Evolutionary conservation across 2,113 vertebrate genomes (phyloP).

Genomic region (Phaethornis superciliosus): DNA sequence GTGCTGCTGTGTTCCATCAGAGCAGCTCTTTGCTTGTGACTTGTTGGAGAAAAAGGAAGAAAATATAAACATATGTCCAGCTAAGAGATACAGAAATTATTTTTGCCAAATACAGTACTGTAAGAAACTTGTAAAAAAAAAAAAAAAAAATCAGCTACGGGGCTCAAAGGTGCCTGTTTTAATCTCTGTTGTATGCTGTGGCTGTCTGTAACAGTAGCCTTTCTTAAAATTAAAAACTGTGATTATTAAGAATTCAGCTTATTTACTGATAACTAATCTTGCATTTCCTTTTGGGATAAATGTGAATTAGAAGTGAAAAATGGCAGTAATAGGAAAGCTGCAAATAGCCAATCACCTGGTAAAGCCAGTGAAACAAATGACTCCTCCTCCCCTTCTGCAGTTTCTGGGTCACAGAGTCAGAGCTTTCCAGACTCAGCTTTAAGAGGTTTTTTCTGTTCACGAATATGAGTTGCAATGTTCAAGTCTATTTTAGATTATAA

Average conservation of each 20-base stretch:
- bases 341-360: neutral
- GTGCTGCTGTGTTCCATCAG: neutral
- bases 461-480: neutral
- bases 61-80: neutral
- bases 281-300: neutral
- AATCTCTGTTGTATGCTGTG: too few species aligned
- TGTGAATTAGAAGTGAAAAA: neutral
- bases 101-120: neutral
- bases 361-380: neutral
- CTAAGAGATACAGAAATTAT: neutral
- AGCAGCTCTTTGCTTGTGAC: neutral
- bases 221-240: neutral
- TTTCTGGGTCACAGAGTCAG: neutral
- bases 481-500: neutral
- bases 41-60: neutral
- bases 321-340: neutral
- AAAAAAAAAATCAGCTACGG: too few species aligned
- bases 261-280: neutral
- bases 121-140: neutral
- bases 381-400: neutral
- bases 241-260: neutral
- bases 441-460: neutral
- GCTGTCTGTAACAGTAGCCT: neutral
- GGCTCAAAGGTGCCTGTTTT: neutral
- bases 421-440: neutral